Evolutionary conservation across 2,113 vertebrate genomes (phyloP).

Genomic region (Gracilinanus agilis): DNA sequence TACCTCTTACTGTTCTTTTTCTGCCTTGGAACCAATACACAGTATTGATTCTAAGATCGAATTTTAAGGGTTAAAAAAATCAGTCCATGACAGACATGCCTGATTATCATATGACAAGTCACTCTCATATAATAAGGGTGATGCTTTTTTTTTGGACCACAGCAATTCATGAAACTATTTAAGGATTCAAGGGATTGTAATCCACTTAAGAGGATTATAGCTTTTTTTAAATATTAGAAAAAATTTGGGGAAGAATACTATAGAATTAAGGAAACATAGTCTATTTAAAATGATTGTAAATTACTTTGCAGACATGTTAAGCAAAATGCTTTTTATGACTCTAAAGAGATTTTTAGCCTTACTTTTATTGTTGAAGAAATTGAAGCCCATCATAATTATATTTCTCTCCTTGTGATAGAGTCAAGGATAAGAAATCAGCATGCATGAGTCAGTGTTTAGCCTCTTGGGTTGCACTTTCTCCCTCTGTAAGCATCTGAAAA

Average conservation of each 20-base stretch:
- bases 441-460: neutral
- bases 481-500: neutral
- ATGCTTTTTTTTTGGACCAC: neutral
- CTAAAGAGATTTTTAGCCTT: neutral
- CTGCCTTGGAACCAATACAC: no score
- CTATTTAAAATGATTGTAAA: neutral
- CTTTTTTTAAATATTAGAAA: neutral
- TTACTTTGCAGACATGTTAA: neutral
- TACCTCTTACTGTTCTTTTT: no score
- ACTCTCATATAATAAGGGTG: neutral
- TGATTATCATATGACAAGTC: neutral
- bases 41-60: no score
- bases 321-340: neutral
- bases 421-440: neutral
- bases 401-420: neutral
- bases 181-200: neutral
- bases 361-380: neutral
- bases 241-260: neutral
- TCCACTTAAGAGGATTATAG: neutral
- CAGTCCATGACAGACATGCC: neutral
- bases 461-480: neutral
- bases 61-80: no score
- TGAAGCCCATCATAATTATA: neutral
- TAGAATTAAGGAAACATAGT: neutral
- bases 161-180: neutral